phyloP scores from a whole-genome alignment of 2,888 invertebrate genomes.

The Deilephila porcellus region DNA sequence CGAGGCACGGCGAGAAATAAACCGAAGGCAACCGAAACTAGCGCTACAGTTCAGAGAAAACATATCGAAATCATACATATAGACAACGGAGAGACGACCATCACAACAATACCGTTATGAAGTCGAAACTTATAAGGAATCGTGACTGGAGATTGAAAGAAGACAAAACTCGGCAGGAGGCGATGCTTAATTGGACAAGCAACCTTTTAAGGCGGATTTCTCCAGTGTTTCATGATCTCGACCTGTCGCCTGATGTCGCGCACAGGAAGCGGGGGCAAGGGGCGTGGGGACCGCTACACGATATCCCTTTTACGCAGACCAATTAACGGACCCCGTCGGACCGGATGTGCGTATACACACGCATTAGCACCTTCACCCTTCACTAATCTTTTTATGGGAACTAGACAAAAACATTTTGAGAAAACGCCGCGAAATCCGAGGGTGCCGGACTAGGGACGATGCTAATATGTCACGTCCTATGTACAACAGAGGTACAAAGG shows the following conservation, averaged over 20 bases:
- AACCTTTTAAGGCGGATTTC: conserved; percentile 59
- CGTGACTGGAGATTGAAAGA: conserved; percentile 55
- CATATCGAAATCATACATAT: background rate
- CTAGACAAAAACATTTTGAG: conserved; percentile 59
- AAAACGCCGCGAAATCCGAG: conserved; percentile 62
- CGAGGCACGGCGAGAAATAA: conserved; percentile 39
- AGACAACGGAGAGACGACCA: background rate
- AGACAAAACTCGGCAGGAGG: conserved; percentile 57
- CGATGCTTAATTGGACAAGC: conserved; percentile 63
- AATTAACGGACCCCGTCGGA: conserved; percentile 81
- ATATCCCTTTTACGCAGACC: conserved; percentile 84
- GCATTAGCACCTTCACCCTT: conserved; percentile 82
- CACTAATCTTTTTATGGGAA: conserved; percentile 76
- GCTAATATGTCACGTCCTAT: conserved; percentile 49
- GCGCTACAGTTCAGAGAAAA: conserved; percentile 1
- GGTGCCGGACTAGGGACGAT: conserved; percentile 41
- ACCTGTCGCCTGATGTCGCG: conserved; percentile 58
- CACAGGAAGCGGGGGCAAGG: conserved; percentile 70
- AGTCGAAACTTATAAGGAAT: conserved; percentile 33
- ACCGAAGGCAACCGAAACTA: conserved; percentile 18
- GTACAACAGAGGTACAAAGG: conserved; percentile 47
- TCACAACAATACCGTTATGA: conserved; percentile 20
- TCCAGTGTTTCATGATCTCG: conserved; percentile 61
- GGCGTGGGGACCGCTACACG: conserved; percentile 73
- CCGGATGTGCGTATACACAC: conserved; percentile 79